Base-by-base conservation (phyloP, 2,888 invertebrate species). In the Norana najaformis region DNA sequence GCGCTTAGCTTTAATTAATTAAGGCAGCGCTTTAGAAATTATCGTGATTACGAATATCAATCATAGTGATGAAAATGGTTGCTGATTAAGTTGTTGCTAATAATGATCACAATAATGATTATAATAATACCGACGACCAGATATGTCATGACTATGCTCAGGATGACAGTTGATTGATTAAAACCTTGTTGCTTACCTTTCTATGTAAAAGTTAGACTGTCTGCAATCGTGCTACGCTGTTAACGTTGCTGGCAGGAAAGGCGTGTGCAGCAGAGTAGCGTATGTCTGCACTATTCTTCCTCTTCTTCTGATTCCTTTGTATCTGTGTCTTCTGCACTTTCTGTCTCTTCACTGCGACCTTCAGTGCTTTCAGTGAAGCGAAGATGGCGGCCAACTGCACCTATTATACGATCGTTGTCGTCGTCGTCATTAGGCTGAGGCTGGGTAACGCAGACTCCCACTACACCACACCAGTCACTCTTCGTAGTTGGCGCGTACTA, bases 301-400 rank as follows among this genome's bases (percentile, higher is more conserved):
- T 36, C 85, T 36, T 36, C 85, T 85, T 85, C 85, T 85, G 35
- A 35, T 85, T 36, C 18, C 23, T 85, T 23, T 85, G 35, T 37
- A 36, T 36, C 36, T 85, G 35, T 37, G 6, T 85, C 30, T 18
- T 85, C 85, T 85, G 34, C 85, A 20, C 37, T 85, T 35, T 85
- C 85, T 85, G 4, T 16, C 20, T 85, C 85, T 85, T 30, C 8
- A n/a, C 69, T n/a, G n/a, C n/a, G n/a, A n/a, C n/a, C n/a, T n/a
- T n/a, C n/a, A n/a, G 69, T 69, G 69, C 69, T 69, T 69, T 69
- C 69, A n/a, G 69, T 69, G 69, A n/a, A n/a, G 69, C 47, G 69
- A 69, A 69, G 69, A 69, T 69, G 69, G 69, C 69, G 69, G 30
- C 14, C 69, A 13, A 69, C 69, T 30, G n/a, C n/a, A n/a, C 69